Evolutionary conservation across 2,113 vertebrate genomes (phyloP).

Genomic region (Dipodomys spectabilis): DNA sequence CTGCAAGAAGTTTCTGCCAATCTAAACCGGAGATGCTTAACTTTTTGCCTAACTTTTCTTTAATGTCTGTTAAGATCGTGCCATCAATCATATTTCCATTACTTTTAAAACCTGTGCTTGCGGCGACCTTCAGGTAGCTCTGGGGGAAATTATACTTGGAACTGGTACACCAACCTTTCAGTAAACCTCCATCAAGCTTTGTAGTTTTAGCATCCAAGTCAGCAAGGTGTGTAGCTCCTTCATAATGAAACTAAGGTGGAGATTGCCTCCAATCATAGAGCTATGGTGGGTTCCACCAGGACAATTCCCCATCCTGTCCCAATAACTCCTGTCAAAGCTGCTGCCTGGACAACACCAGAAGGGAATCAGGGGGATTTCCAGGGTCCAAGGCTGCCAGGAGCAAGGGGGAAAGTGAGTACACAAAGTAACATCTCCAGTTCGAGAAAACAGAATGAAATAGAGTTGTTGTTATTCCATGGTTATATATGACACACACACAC

Average conservation of each 20-base stretch:
- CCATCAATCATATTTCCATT: neutral
- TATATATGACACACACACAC: too few species aligned
- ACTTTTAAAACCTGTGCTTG: neutral
- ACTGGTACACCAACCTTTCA: neutral
- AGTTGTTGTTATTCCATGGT: neutral
- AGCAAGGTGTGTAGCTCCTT: neutral
- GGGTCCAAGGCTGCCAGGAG: neutral
- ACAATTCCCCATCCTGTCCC: neutral
- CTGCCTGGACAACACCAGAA: neutral
- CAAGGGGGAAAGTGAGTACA: too few species aligned
- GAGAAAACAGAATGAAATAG: neutral
- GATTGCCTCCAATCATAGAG: neutral
- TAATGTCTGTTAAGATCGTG: neutral
- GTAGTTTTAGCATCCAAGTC: neutral
- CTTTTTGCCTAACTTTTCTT: neutral
- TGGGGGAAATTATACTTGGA: neutral
- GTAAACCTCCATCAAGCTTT: neutral
- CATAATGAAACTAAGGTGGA: neutral
- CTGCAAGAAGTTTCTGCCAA: neutral
- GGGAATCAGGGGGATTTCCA: neutral
- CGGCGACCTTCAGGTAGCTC: neutral
- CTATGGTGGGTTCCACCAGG: neutral
- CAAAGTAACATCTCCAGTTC: neutral
- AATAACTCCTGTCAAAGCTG: neutral
- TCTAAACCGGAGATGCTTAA: neutral